phyloP scores from a whole-genome alignment of 2,888 invertebrate species.

The Callinectes sapidus region DNA sequence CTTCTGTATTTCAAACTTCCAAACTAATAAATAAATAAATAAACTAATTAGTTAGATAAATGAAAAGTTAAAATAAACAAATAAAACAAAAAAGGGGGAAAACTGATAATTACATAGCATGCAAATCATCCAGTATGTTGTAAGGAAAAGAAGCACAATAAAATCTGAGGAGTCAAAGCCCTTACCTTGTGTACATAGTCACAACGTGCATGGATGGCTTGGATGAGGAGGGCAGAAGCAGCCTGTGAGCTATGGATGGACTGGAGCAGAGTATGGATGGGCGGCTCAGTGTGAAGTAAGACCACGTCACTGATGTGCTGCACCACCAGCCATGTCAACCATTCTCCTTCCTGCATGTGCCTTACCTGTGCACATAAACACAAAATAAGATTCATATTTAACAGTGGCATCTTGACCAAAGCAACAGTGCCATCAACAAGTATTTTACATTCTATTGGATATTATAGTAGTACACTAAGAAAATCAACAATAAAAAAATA shows the following conservation, averaged over 20 bases:
- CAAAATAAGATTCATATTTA: not conserved
- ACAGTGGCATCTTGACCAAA: too few relatives aligned
- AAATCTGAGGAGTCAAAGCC: not conserved
- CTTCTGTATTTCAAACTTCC: too few relatives aligned
- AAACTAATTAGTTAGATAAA: not conserved
- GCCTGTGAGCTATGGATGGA: slow-evolving; percentile 81
- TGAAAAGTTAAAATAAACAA: not conserved
- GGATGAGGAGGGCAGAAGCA: slow-evolving; percentile 84
- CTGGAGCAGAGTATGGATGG: slow-evolving; percentile 82
- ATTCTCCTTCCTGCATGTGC: slow-evolving; percentile 84
- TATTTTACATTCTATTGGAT: too few relatives aligned
- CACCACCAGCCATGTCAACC: slow-evolving; percentile 86
- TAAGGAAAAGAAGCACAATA: not conserved
- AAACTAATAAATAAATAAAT: not conserved
- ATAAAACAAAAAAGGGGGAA: not conserved
- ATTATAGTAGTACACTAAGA: too few relatives aligned
- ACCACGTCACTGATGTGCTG: slow-evolving; percentile 84
- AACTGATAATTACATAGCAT: too few relatives aligned
- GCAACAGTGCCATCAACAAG: too few relatives aligned
- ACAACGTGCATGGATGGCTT: slow-evolving; percentile 83
- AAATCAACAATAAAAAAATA: too few relatives aligned
- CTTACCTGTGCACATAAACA: slow-evolving; percentile 69
- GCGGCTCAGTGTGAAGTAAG: slow-evolving; percentile 81
- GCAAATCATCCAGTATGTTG: not conserved
- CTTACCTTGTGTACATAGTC: slow-evolving; percentile 76